phyloP scores from a whole-genome alignment of 2,888 invertebrate species.

The Fragum sueziense region DNA sequence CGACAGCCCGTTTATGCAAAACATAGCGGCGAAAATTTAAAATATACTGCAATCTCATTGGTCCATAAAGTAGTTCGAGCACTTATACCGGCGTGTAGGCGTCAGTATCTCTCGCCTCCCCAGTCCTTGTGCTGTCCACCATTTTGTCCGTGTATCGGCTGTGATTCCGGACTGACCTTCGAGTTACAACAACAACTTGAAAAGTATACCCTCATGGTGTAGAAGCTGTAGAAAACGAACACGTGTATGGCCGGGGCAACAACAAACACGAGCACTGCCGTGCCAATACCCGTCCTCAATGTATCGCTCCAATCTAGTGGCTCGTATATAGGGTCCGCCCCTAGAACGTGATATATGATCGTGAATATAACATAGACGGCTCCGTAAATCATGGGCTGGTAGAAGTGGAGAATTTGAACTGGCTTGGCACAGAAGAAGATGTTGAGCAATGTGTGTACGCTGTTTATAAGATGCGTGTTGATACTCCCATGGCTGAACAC shows the following conservation, averaged over 20 bases:
- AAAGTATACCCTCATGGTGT: constrained; percentile 44
- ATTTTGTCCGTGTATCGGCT: no score
- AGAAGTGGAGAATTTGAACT: constrained; percentile 56
- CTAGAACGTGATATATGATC: constrained; percentile 57
- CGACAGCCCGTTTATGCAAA: no score
- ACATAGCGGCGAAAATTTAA: no score
- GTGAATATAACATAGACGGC: constrained; percentile 61
- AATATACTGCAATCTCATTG: no score
- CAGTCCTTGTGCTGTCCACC: no score
- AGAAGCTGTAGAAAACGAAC: constrained; percentile 46
- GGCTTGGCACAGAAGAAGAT: constrained; percentile 60
- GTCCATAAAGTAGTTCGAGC: no score
- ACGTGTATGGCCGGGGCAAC: constrained; percentile 59
- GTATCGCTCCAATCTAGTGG: constrained; percentile 59
- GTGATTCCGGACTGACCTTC: neutral
- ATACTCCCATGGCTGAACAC: constrained; percentile 52
- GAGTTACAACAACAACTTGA: neutral
- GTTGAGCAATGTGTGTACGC: constrained; percentile 55
- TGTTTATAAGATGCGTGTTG: constrained; percentile 63
- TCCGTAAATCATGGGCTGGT: constrained; percentile 58
- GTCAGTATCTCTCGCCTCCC: no score
- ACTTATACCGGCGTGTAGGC: no score
- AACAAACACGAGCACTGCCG: constrained; percentile 33
- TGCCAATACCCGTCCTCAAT: constrained; percentile 27
- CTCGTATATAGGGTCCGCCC: constrained; percentile 58